These are phyloP conservation scores for Semicossyphus pulcher DNA, from an alignment of 2,113 vertebrate species.

Conservation along the genomic window DNA sequence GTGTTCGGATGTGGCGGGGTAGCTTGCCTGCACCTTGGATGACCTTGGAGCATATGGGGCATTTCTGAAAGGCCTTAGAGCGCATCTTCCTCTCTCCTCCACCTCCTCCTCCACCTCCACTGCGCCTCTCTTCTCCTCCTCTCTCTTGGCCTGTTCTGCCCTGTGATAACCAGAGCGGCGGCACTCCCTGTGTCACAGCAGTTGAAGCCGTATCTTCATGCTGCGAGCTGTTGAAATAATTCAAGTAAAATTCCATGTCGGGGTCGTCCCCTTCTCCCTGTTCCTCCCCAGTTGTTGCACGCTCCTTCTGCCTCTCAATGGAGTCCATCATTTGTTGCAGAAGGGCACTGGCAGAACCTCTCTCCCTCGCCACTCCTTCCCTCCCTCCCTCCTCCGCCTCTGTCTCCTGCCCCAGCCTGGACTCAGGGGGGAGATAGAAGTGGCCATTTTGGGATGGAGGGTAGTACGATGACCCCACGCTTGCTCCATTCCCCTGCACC, in stretches of 20 bases:
- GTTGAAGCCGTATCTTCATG: conserved; percentile 83
- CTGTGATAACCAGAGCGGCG: conserved; percentile 88
- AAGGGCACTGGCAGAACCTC: conserved; percentile 91
- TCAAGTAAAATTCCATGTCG: conserved; percentile 99
- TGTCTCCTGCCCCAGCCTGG: conserved; percentile 81
- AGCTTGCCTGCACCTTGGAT: conserved; percentile 94
- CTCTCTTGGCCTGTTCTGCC: conserved; percentile 80
- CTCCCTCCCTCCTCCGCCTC: conserved; percentile 76
- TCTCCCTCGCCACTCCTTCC: conserved; percentile 79
- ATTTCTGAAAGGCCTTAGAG: conserved; percentile 99
- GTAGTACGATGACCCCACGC: conserved; percentile 81
- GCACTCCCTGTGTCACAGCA: conserved; percentile 84
- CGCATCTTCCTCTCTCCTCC: conserved; percentile 94
- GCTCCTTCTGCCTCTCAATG: conserved; percentile 86
- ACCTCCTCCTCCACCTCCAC: conserved; percentile 22
- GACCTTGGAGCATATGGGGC: conserved; percentile 98
- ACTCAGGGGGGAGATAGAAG: conserved; percentile 85
- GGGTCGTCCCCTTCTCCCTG: conserved; percentile 91
- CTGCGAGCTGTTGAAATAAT: conserved; percentile 92
- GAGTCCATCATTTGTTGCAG: conserved; percentile 96
- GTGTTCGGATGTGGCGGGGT: conserved; percentile 97
- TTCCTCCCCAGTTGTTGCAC: conserved; percentile 79
- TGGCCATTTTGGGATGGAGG: conserved; percentile 88
- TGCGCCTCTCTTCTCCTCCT: conserved; percentile 37
- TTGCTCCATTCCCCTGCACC: conserved; percentile 70